Percentiles rank a stretch among this genome's conserved stretches.
phyloP scores from a whole-genome alignment of 2,888 invertebrate species.

The Chrysina gloriosa region DNA sequence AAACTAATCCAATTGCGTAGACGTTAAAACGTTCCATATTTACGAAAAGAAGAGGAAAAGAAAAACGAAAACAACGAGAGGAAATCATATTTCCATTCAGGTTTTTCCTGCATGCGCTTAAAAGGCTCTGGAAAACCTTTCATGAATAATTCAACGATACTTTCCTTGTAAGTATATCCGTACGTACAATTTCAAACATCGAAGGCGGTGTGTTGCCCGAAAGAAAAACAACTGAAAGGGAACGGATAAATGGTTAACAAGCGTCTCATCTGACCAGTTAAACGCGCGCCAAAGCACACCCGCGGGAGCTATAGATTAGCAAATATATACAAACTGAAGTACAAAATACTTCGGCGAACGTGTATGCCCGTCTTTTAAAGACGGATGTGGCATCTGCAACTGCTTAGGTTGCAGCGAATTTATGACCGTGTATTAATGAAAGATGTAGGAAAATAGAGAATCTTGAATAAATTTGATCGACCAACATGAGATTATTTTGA shows the following conservation, averaged over 20 bases:
- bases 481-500: no score
- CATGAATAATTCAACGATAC: slow-evolving; percentile 40
- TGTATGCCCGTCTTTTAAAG: slow-evolving; percentile 29
- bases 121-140: slow-evolving; percentile 35
- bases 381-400: slow-evolving; percentile 8
- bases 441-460: neutral
- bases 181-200: slow-evolving; percentile 30
- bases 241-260: slow-evolving; percentile 38
- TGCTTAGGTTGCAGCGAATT: slow-evolving; percentile 15
- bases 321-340: slow-evolving; percentile 42
- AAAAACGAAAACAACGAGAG: slow-evolving; percentile 30
- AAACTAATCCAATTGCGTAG: slow-evolving; percentile 36
- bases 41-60: slow-evolving; percentile 18
- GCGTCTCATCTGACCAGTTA: slow-evolving; percentile 39
- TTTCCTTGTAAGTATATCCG: slow-evolving; percentile 38
- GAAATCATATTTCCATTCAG: slow-evolving; percentile 41
- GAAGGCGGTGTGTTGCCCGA: slow-evolving; percentile 2
- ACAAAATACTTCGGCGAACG: slow-evolving; percentile 37
- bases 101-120: slow-evolving; percentile 39
- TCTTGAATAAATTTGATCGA: slow-evolving; percentile 15
- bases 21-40: slow-evolving; percentile 37
- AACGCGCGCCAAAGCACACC: slow-evolving; percentile 38
- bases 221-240: slow-evolving; percentile 40
- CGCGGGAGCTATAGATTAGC: slow-evolving; percentile 42
- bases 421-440: slow-evolving; percentile 5